phyloP scores from a whole-genome alignment of 2,797 vertebrate genomes.

The Selene dorsalis region DNA sequence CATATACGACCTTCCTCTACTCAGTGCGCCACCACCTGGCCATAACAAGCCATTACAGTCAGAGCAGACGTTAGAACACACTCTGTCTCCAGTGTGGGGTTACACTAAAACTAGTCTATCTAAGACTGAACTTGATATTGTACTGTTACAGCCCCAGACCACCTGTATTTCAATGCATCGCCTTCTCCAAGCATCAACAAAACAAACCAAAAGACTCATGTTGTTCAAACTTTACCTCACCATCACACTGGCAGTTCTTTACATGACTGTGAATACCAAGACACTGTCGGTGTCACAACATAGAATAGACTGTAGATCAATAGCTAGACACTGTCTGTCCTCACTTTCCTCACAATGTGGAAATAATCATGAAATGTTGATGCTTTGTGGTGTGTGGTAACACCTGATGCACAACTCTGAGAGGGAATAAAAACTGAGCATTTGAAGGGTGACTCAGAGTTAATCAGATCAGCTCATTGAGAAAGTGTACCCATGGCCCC shows the following conservation, averaged over 20 bases:
- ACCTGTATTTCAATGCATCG: too few species aligned
- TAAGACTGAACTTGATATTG: too few species aligned
- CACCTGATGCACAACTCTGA: background rate
- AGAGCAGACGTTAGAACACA: too few species aligned
- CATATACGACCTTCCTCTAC: too few species aligned
- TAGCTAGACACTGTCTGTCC: background rate
- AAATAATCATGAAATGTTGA: background rate
- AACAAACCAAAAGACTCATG: background rate
- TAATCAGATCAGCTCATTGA: slow-evolving; percentile 1
- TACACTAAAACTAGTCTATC: background rate
- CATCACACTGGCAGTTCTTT: background rate
- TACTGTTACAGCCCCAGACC: too few species aligned
- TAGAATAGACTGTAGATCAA: too few species aligned
- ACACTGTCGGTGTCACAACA: too few species aligned
- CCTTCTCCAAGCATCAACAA: too few species aligned
- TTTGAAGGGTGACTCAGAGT: background rate
- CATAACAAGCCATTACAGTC: too few species aligned
- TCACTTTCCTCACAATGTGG: background rate
- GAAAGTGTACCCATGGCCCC: background rate
- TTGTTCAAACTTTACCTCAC: background rate
- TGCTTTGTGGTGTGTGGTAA: background rate
- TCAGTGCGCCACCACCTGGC: too few species aligned
- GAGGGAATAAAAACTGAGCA: background rate
- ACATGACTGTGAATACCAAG: background rate
- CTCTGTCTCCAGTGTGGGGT: too few species aligned